phyloP scores from a whole-genome alignment of 2,113 vertebrate species.

The Eurystomus gularis region DNA sequence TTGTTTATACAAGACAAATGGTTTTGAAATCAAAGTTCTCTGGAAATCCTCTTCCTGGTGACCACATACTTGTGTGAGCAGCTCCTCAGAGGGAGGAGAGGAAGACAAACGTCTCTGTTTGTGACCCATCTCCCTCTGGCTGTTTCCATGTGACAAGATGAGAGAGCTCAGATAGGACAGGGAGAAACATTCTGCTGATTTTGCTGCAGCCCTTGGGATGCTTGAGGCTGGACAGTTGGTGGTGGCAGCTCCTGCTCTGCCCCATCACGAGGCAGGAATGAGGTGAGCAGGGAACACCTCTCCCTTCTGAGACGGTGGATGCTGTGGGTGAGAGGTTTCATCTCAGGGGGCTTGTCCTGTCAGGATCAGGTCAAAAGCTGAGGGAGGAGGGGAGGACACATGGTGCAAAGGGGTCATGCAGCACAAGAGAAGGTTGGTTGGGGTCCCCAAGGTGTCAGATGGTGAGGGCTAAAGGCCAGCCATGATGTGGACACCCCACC shows the following conservation, averaged over 20 bases:
- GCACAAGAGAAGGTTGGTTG: background rate
- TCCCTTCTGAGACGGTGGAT: background rate
- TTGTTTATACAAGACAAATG: background rate
- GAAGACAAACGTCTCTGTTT: fast-evolving
- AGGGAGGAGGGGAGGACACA: background rate
- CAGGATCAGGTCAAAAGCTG: background rate
- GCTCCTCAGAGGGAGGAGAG: background rate
- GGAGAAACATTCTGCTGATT: background rate
- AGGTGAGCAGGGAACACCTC: background rate
- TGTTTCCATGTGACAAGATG: background rate
- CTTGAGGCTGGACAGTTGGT: background rate
- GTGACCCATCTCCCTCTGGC: background rate
- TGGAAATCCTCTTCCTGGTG: background rate
- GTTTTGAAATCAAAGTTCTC: background rate
- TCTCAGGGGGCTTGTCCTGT: background rate
- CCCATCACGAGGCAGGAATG: background rate
- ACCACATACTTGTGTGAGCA: background rate
- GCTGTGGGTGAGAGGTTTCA: background rate
- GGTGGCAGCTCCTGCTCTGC: background rate
- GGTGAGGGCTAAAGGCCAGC: background rate
- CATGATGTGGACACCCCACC: background rate
- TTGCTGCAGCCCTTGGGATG: background rate
- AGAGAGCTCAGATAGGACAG: background rate
- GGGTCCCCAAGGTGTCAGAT: background rate
- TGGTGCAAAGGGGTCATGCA: background rate